Evolutionary conservation across 2,888 invertebrate genomes (phyloP).

Genomic region (Phaonia tiefii): DNA sequence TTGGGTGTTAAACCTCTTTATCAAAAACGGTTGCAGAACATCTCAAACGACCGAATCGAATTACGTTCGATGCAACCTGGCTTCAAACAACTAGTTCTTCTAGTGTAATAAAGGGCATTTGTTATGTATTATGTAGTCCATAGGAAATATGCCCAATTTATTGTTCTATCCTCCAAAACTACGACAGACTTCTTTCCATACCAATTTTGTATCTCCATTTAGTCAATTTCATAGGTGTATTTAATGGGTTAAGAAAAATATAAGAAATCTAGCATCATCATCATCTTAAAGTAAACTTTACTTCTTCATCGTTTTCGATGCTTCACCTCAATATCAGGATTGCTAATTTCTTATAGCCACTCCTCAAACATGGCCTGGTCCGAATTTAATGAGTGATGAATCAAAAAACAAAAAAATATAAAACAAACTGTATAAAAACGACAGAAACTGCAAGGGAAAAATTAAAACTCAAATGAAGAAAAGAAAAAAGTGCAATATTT

Average conservation of each 20-base stretch:
- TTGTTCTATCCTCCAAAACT: too few species aligned
- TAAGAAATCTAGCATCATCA: background rate
- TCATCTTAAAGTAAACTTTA: constrained; percentile 27
- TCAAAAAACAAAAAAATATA: background rate
- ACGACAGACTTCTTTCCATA: too few species aligned
- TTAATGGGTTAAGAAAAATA: constrained; percentile 39
- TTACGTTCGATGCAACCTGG: too few species aligned
- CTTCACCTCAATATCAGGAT: constrained; percentile 13
- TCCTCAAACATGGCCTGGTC: constrained; percentile 40
- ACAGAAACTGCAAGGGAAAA: constrained; percentile 6
- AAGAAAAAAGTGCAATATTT: constrained; percentile 58
- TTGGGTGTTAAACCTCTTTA: too few species aligned
- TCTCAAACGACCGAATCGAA: too few species aligned
- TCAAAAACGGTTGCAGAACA: too few species aligned
- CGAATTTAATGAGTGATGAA: constrained; percentile 42
- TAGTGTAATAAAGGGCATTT: too few species aligned
- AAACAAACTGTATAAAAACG: background rate
- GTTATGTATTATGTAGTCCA: too few species aligned
- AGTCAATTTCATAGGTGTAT: too few species aligned
- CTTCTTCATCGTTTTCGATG: background rate
- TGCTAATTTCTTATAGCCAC: constrained; percentile 35
- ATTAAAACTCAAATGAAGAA: constrained; percentile 16
- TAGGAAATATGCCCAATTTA: too few species aligned
- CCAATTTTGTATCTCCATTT: too few species aligned
- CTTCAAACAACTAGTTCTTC: too few species aligned